A percentile compares a stretch with the other conserved stretches of the same genome.
Evolutionary conservation across 1,140 invertebrate species (phyloP).

Genomic region (Micrasema longulum): DNA sequence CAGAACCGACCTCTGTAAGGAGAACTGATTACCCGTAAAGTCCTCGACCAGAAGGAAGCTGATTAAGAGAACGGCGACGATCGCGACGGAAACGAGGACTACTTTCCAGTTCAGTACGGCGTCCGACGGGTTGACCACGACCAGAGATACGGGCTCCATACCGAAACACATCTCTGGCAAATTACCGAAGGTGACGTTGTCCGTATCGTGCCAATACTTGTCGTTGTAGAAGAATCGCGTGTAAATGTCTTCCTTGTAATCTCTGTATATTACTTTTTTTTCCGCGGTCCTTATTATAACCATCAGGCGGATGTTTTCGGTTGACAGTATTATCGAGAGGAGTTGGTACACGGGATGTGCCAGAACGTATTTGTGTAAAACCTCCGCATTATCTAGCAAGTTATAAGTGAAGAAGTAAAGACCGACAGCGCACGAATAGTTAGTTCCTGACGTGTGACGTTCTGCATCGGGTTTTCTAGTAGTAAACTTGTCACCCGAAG

Average conservation of each 20-base stretch:
- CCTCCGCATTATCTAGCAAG: neutral
- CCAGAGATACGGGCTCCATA: neutral
- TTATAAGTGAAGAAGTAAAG: constrained; percentile 5
- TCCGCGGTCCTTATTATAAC: neutral
- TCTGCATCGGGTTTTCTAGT: too few species aligned
- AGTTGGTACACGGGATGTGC: neutral
- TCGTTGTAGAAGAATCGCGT: constrained; percentile 2
- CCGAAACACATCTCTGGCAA: neutral
- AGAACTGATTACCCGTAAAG: neutral
- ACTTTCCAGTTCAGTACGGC: neutral
- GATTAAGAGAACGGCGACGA: neutral
- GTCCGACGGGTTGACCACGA: neutral
- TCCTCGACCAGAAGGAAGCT: neutral
- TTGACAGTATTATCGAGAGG: neutral
- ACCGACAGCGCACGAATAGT: neutral
- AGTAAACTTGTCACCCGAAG: too few species aligned
- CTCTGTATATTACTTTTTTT: neutral
- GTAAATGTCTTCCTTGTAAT: neutral
- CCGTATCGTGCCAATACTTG: neutral
- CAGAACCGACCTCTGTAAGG: neutral
- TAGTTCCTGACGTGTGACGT: neutral
- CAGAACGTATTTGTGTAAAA: neutral
- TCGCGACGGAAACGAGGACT: neutral
- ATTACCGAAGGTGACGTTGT: neutral
- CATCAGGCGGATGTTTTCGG: neutral